phyloP scores from a whole-genome alignment of 1,140 invertebrate genomes.

The Conus betulinus region DNA sequence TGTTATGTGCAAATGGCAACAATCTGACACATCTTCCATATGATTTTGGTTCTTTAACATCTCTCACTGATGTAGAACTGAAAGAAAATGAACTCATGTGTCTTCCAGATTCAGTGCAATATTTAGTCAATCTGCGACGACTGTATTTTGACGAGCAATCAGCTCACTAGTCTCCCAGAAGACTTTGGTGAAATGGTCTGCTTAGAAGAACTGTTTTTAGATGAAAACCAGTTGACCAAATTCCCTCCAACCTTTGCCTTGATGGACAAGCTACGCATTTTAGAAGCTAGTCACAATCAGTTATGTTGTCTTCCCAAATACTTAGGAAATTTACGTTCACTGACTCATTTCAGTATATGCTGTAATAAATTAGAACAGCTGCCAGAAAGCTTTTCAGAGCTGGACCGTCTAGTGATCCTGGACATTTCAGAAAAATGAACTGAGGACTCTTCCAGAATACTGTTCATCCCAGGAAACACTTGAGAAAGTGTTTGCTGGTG shows the following conservation, averaged over 20 bases:
- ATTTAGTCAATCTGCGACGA: constrained; percentile 49
- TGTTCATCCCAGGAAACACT: constrained; percentile 50
- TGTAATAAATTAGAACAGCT: constrained; percentile 57
- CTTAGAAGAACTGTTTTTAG: constrained; percentile 55
- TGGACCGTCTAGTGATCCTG: constrained; percentile 54
- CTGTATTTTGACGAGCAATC: constrained; percentile 65
- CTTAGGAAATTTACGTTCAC: constrained; percentile 56
- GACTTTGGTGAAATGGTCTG: constrained; percentile 56
- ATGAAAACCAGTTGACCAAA: constrained; percentile 63
- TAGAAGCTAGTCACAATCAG: constrained; percentile 63
- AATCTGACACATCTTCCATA: constrained; percentile 54
- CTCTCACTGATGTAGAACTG: constrained; percentile 55
- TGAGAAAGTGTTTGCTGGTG: constrained; percentile 61
- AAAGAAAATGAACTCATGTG: constrained; percentile 64
- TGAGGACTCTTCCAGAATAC: constrained; percentile 55
- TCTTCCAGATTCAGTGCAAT: constrained; percentile 57
- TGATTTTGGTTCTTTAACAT: constrained; percentile 49
- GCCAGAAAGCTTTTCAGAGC: constrained; percentile 60
- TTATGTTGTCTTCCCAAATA: constrained; percentile 56
- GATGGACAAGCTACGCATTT: constrained; percentile 52
- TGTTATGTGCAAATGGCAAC: constrained; percentile 65
- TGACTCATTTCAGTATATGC: constrained; percentile 62
- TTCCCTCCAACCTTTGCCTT: constrained; percentile 63
- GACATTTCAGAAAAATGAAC: constrained; percentile 65
- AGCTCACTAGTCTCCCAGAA: constrained; percentile 57